phyloP scores from a whole-genome alignment of 2,113 vertebrate species.

The Zingel zingel region DNA sequence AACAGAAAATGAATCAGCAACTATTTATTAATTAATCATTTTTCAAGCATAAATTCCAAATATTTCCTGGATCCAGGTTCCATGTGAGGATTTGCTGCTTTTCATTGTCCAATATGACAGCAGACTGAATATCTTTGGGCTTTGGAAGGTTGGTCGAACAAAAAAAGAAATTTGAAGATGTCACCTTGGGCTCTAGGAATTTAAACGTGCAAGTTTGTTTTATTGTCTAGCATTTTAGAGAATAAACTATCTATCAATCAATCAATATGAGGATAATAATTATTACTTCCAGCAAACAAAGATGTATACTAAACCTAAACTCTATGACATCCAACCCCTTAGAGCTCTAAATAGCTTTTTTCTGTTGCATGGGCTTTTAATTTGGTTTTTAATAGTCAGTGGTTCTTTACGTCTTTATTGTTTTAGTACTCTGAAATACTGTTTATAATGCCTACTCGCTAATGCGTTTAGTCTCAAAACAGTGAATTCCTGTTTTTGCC shows the following conservation, averaged over 20 bases:
- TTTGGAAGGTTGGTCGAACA: not conserved
- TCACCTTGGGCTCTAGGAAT: not conserved
- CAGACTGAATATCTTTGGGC: not conserved
- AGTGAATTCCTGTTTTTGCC: not conserved
- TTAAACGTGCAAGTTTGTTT: not conserved
- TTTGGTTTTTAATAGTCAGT: not conserved
- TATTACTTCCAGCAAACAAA: not conserved
- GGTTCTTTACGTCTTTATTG: not conserved
- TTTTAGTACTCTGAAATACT: not conserved
- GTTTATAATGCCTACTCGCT: not conserved
- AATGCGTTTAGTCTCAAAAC: not conserved
- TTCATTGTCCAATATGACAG: slow-evolving; percentile 11
- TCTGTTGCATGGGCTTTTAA: not conserved
- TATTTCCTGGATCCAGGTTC: not conserved
- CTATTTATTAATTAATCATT: not conserved
- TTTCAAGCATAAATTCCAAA: not conserved
- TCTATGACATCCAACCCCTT: not conserved
- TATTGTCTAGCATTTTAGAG: not conserved
- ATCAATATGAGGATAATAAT: not conserved
- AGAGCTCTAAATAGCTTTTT: not conserved
- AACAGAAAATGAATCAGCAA: not conserved
- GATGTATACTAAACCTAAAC: not conserved
- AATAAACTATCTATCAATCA: slow-evolving; percentile 4
- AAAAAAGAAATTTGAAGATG: not conserved
- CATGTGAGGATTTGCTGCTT: slow-evolving; percentile 10